Percentiles rank a stretch among this genome's conserved stretches.
These are phyloP conservation scores for Nemapogon koenigi DNA, from an alignment of 2,888 invertebrate species.

Conservation along the genomic window DNA sequence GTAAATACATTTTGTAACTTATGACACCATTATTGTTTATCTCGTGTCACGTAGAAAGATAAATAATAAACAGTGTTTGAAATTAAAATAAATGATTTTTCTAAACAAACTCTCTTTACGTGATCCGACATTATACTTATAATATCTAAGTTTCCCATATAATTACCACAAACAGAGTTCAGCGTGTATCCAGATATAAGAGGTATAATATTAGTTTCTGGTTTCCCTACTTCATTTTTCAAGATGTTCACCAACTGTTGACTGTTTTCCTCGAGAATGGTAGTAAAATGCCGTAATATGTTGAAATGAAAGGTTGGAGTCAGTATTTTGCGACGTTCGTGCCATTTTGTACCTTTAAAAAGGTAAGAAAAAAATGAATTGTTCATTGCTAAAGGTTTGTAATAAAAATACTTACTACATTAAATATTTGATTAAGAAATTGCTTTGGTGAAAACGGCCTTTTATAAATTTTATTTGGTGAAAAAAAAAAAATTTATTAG, in stretches of 20 bases:
- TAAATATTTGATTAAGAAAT: no score
- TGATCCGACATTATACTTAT: no score
- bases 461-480: no score
- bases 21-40: no score
- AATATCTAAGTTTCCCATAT: no score
- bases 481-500: not conserved
- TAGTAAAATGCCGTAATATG: slow-evolving; percentile 36
- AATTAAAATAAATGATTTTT: no score
- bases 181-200: slow-evolving; percentile 54
- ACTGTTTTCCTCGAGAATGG: slow-evolving; percentile 34
- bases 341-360: slow-evolving; percentile 41
- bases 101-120: no score
- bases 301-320: slow-evolving; percentile 53
- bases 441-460: no score
- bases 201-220: slow-evolving; percentile 42
- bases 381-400: not conserved
- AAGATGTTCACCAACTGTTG: slow-evolving; percentile 24
- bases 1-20: no score
- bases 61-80: no score
- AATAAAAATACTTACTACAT: not conserved
- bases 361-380: no score
- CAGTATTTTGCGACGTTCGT: slow-evolving; percentile 40
- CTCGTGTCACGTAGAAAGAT: no score
- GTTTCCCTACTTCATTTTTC: slow-evolving; percentile 19
- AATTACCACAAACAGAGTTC: slow-evolving; percentile 59